Evolutionary conservation across 2,113 vertebrate genomes (phyloP), one percentile per base, ranked within the genome.

Genomic region (Pristiophorus japonicus): DNA sequence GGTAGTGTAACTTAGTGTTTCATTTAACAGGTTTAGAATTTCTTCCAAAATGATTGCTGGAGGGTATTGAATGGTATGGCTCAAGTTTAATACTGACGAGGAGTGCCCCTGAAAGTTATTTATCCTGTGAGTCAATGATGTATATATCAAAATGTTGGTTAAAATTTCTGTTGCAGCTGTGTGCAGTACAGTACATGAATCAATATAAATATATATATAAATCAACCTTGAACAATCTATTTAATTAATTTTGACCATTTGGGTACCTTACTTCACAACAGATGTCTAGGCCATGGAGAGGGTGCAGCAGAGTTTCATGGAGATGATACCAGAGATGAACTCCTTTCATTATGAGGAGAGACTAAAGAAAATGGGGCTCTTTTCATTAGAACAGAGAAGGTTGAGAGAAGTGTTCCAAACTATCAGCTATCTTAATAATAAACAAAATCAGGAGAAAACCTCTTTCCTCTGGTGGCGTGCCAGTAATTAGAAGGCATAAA

Each of bases 21-120:
- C 38, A 94, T 67, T 42, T 94, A 94, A 94, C 91, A 94, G 91
- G 91, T 67, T 65, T 94, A 66, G 91, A 94, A 94, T 66, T 67
- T 66, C 38, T 94, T 45, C 63, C 42, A 67, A 94, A 94, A 78
- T 87, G 27, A 88, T 34, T 8, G 22, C 8, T 55, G 55, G n/a
- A 38, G 4, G 16, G 30, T 70, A 47, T 63, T 55, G 55, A 20
- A 38, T 1, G 16, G 30, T 70, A 47, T 63, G 12, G 62, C 20
- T 42, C 24, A 94, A 65, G 30, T 45, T 34, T 27, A 45, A 38
- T 47, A 14, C 42, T 67, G 20, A 45, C 22, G 16, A 88, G 85
- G 67, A 70, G 27, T 88, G 27, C 47, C 4, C 47, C 18, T 67
- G n/a, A 20, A 67, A 67, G 92, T 24, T 67, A 92, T 38, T 92